phyloP scores from a whole-genome alignment of 1,140 invertebrate genomes.

The Drosophila ironensis region DNA sequence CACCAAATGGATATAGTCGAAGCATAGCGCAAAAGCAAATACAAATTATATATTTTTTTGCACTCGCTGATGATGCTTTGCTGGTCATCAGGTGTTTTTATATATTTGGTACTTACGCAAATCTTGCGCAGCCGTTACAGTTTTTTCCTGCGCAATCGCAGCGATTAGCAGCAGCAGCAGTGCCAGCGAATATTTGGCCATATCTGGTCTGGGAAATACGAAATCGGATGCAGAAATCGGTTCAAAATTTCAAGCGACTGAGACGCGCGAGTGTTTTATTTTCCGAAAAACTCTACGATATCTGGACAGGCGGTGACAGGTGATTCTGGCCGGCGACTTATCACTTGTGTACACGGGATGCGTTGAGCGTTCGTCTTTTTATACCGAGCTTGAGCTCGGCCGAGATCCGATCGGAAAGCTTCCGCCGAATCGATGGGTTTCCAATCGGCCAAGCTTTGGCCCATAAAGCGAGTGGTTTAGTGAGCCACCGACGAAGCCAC shows the following conservation, averaged over 20 bases:
- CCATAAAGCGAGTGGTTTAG: conserved; percentile 23
- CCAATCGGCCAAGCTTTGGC: conserved; percentile 35
- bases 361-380: conserved; percentile 53
- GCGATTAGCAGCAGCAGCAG: conserved; percentile 64
- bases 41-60: conserved; percentile 21
- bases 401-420: conserved; percentile 24
- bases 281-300: no score
- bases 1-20: conserved; percentile 11
- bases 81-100: neutral
- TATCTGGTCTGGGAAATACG: conserved; percentile 20
- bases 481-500: conserved; percentile 13
- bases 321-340: conserved; percentile 59
- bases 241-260: neutral
- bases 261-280: no score
- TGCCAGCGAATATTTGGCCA: conserved; percentile 52
- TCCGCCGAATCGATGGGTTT: conserved; percentile 18
- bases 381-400: conserved; percentile 63
- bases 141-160: conserved; percentile 58
- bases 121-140: conserved; percentile 66
- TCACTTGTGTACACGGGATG: conserved; percentile 70
- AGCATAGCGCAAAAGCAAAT: conserved; percentile 38
- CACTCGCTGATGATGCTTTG: conserved; percentile 3
- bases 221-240: conserved; percentile 32
- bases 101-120: conserved; percentile 72
- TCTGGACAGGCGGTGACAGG: conserved; percentile 3